Evolutionary conservation across 1,140 invertebrate species (phyloP).

Genomic region (Hestina assimilis): DNA sequence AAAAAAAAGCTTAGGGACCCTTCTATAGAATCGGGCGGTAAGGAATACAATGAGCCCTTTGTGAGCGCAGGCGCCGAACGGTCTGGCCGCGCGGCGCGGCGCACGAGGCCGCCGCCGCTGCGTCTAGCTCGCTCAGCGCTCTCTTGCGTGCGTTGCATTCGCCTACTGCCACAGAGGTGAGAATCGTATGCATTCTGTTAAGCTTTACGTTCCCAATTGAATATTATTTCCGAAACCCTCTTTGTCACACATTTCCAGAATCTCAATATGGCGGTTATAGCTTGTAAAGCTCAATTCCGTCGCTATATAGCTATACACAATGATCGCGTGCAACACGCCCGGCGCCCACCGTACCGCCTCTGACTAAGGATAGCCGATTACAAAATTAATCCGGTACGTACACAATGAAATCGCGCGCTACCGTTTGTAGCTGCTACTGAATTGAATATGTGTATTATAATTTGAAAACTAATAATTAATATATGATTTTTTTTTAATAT

Average conservation of each 20-base stretch:
- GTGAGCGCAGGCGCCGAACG: conserved; percentile 72
- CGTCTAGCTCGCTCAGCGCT: conserved; percentile 40
- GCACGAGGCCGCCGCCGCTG: conserved; percentile 46
- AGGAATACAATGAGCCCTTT: conserved; percentile 71
- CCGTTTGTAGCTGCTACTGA: conserved; percentile 19
- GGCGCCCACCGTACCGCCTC: conserved; percentile 17
- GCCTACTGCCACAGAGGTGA: conserved; percentile 4
- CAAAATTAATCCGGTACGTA: conserved; percentile 5
- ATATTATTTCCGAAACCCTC: conserved; percentile 18
- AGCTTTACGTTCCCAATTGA: background rate
- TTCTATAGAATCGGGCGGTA: conserved; percentile 57
- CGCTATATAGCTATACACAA: conserved; percentile 42
- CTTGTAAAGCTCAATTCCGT: conserved; percentile 5
- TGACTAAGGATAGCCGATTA: conserved; percentile 2
- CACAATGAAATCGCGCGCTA: conserved; percentile 3
- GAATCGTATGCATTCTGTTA: conserved; percentile 8
- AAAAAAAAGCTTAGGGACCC: conserved; percentile 62
- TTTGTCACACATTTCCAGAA: conserved; percentile 44
- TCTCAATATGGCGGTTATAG: conserved; percentile 34
- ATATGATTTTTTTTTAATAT: too few species aligned
- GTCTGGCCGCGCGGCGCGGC: conserved; percentile 60
- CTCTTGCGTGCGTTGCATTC: conserved; percentile 3
- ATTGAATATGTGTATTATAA: conserved; percentile 15
- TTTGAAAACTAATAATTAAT: background rate
- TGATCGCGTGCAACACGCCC: conserved; percentile 25